Evolutionary conservation across 2,888 invertebrate species (phyloP).

Genomic region (Clostera curtula): DNA sequence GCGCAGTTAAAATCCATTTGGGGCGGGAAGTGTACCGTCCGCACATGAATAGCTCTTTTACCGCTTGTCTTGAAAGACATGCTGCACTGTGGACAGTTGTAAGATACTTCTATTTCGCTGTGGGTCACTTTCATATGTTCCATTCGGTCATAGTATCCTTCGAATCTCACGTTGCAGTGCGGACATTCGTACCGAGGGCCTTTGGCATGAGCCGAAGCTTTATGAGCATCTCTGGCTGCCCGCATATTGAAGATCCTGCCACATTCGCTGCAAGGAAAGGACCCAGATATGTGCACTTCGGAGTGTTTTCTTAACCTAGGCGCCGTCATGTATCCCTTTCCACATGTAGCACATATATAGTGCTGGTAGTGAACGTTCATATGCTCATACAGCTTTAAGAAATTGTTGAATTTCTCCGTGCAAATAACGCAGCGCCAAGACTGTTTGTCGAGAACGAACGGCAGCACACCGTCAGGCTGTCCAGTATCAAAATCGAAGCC

Average conservation of each 20-base stretch:
- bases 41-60: constrained; percentile 48
- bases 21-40: constrained; percentile 48
- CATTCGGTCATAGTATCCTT: constrained; percentile 56
- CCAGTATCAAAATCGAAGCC: constrained; percentile 40
- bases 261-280: constrained; percentile 57
- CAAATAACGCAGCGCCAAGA: constrained; percentile 57
- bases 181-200: constrained; percentile 59
- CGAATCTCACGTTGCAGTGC: constrained; percentile 52
- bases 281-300: constrained; percentile 54
- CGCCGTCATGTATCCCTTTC: constrained; percentile 63
- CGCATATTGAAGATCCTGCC: constrained; percentile 49
- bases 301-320: constrained; percentile 58
- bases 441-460: constrained; percentile 53
- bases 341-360: constrained; percentile 60
- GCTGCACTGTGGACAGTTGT: constrained; percentile 52
- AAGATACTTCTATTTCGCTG: constrained; percentile 47
- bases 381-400: constrained; percentile 60
- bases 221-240: constrained; percentile 55
- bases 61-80: constrained; percentile 56
- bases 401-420: constrained; percentile 50
- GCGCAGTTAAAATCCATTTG: constrained; percentile 43
- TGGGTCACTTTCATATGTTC: constrained; percentile 55
- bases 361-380: constrained; percentile 65
- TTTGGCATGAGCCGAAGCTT: constrained; percentile 50
- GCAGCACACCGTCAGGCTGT: constrained; percentile 57